Percentiles rank a stretch among this genome's conserved stretches.
phyloP scores from a whole-genome alignment of 1,140 invertebrate species.

The Spodoptera frugiperda region DNA sequence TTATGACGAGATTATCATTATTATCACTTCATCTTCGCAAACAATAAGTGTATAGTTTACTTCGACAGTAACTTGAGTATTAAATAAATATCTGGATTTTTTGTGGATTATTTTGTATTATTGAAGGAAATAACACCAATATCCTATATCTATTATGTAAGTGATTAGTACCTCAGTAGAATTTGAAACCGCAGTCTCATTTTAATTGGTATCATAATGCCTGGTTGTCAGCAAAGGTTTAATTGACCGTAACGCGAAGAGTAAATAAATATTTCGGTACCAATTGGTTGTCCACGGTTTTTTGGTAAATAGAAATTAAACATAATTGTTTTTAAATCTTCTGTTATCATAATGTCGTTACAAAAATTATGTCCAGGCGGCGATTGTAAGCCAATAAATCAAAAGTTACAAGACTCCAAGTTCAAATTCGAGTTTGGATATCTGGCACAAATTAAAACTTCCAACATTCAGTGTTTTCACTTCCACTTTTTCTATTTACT shows the following conservation, averaged over 20 bases:
- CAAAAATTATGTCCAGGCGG: not conserved
- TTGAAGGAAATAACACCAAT: too few relatives aligned
- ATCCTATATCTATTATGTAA: too few relatives aligned
- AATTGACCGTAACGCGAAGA: too few relatives aligned
- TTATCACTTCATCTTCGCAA: constrained; percentile 2
- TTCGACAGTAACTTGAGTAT: not conserved
- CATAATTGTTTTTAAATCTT: not conserved
- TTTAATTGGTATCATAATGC: too few relatives aligned
- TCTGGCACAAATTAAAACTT: constrained; percentile 72
- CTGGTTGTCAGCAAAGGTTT: too few relatives aligned
- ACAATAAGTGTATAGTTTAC: not conserved
- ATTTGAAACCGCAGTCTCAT: too few relatives aligned
- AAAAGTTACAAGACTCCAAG: constrained; percentile 47
- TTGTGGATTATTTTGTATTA: too few relatives aligned
- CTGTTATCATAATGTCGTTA: not conserved
- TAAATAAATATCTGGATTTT: not conserved
- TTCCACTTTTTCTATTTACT: constrained; percentile 80
- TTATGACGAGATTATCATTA: constrained; percentile 19
- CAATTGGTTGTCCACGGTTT: too few relatives aligned
- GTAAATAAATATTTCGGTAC: too few relatives aligned
- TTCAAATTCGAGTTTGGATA: constrained; percentile 56
- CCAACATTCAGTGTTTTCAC: constrained; percentile 73
- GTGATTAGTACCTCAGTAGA: too few relatives aligned
- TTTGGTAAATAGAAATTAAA: too few relatives aligned
- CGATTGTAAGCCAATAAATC: constrained; percentile 48